A percentile compares a stretch with the other conserved stretches of the same genome.
Conservation (phyloP, 2,797 vertebrate genomes). For the Trachurus trachurus region DNA sequence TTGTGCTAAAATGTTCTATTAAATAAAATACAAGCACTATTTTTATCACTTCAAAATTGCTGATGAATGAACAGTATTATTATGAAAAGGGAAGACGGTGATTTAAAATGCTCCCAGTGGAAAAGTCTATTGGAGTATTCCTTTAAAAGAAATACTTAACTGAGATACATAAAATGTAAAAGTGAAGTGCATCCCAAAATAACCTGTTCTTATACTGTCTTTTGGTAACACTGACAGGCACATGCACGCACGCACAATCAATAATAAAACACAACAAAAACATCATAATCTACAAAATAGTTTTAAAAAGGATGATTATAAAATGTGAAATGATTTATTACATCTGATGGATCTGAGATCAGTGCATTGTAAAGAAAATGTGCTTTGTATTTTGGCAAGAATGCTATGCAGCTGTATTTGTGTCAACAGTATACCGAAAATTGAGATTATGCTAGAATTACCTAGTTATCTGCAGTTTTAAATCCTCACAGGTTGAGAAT, state of each 20-base stretch:
- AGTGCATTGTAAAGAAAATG: constrained; percentile 42
- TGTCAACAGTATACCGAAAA: neutral
- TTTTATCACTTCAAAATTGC: neutral
- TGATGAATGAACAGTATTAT: neutral
- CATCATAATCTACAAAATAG: neutral
- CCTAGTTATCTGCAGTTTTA: constrained; percentile 1
- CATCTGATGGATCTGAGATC: constrained; percentile 41
- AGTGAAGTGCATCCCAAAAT: neutral
- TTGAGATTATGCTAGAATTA: neutral
- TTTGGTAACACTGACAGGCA: neutral
- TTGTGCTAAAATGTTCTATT: constrained; percentile 7
- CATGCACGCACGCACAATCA: neutral
- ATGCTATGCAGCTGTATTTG: neutral
- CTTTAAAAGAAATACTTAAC: neutral
- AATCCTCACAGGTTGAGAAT: neutral
- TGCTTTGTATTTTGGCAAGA: neutral
- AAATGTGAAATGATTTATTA: constrained; percentile 47
- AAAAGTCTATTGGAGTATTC: neutral
- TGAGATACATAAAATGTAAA: constrained; percentile 3
- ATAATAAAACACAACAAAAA: neutral
- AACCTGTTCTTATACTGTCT: neutral
- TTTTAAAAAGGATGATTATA: constrained; percentile 11
- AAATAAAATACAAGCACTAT: neutral
- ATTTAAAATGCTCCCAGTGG: neutral
- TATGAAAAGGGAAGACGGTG: neutral